Conservation (phyloP, 2,888 invertebrate species). For the Cryptocephalus moraei region DNA sequence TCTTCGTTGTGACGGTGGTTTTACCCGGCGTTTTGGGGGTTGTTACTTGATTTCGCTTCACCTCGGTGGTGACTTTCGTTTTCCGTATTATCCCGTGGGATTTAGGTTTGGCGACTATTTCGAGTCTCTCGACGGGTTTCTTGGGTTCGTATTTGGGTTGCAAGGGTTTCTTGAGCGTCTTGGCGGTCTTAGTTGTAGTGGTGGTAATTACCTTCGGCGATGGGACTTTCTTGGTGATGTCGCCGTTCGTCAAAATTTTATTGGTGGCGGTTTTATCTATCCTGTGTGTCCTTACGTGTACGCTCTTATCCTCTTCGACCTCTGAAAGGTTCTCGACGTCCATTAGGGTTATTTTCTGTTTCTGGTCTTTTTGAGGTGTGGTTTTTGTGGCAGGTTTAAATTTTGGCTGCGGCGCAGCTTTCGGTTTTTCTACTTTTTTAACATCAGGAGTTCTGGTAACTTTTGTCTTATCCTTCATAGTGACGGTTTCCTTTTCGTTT, state of each 20-base stretch:
- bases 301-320: slow-evolving; percentile 16
- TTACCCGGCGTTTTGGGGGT: background rate
- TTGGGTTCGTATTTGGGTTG: slow-evolving; percentile 1
- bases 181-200: slow-evolving; percentile 4
- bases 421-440: slow-evolving; percentile 15
- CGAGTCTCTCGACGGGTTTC: background rate
- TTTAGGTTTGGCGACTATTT: background rate
- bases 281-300: slow-evolving; percentile 23
- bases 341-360: slow-evolving; percentile 14
- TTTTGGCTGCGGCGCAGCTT: slow-evolving; percentile 11
- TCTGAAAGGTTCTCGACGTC: slow-evolving; percentile 21
- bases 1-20: background rate
- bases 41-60: too few species aligned
- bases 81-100: background rate
- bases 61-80: too few species aligned
- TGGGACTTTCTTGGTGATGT: slow-evolving; percentile 11
- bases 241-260: slow-evolving; percentile 12
- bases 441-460: slow-evolving; percentile 6
- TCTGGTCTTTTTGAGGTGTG: slow-evolving; percentile 1
- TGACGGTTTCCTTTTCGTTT: slow-evolving; percentile 1
- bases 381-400: slow-evolving; percentile 11
- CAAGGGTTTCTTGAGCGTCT: slow-evolving; percentile 17
- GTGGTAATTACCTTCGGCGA: background rate
- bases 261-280: slow-evolving; percentile 20
- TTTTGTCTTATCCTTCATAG: background rate